These are phyloP conservation scores for Neelides folsomi DNA, from an alignment of 2,888 invertebrate genomes.

Conservation along the genomic window DNA sequence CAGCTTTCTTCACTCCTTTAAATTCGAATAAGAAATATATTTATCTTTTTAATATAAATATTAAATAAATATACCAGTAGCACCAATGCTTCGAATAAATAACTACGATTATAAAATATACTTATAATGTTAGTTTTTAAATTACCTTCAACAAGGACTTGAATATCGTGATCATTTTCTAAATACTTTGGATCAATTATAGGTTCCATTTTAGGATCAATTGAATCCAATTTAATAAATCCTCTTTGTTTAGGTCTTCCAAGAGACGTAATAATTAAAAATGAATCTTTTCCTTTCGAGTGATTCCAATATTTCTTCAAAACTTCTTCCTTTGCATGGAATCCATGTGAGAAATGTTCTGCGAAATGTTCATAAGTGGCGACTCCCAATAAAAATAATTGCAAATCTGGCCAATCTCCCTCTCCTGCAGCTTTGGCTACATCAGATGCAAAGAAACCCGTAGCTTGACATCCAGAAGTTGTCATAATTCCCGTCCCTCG, in stretches of 20 bases:
- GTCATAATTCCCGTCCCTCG: slow-evolving; percentile 16
- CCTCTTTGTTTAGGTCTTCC: slow-evolving; percentile 20
- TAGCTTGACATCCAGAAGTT: slow-evolving; percentile 13
- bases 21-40: not conserved
- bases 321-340: slow-evolving; percentile 14
- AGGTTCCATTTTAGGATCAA: slow-evolving; percentile 14
- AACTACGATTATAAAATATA: not conserved
- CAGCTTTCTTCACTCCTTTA: slow-evolving; percentile 19
- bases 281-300: slow-evolving; percentile 24
- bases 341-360: slow-evolving; percentile 19
- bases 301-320: slow-evolving; percentile 20
- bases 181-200: slow-evolving; percentile 30
- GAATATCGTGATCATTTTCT: slow-evolving; percentile 18
- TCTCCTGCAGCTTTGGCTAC: slow-evolving; percentile 20
- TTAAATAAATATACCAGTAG: too few relatives aligned
- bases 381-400: slow-evolving; percentile 13
- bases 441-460: slow-evolving; percentile 20
- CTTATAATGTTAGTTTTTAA: too few relatives aligned
- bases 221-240: slow-evolving; percentile 16
- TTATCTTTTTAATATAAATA: too few relatives aligned
- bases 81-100: too few relatives aligned
- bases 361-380: slow-evolving; percentile 18
- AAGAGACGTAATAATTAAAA: slow-evolving; percentile 22
- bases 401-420: slow-evolving; percentile 28
- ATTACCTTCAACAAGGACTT: slow-evolving; percentile 23